Evolutionary conservation across 1,140 invertebrate genomes (phyloP).

Genomic region (Ptiloglossa arizonensis): DNA sequence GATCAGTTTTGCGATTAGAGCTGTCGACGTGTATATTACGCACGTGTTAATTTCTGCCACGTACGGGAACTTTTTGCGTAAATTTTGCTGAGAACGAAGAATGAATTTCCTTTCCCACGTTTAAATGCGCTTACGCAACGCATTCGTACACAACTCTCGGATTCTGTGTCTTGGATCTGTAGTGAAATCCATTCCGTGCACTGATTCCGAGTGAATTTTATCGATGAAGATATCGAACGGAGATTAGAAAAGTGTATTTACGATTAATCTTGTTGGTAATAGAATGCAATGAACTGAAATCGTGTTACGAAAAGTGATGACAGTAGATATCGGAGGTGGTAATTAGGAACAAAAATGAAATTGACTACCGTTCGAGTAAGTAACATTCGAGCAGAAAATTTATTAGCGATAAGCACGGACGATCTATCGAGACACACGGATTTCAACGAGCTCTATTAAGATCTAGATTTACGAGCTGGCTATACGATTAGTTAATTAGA

Average conservation of each 20-base stretch:
- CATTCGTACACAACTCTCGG: no score
- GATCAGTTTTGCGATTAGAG: no score
- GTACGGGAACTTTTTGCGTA: no score
- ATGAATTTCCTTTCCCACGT: neutral
- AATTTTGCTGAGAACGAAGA: no score
- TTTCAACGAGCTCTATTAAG: no score
- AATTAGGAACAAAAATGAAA: neutral
- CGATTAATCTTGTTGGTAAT: neutral
- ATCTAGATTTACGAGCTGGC: no score
- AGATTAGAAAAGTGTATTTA: neutral
- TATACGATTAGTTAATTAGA: no score
- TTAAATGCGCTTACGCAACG: neutral
- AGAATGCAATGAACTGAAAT: neutral
- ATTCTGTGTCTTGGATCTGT: no score
- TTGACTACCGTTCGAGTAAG: neutral
- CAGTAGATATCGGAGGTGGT: no score
- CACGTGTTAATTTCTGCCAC: no score
- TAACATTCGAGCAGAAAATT: neutral
- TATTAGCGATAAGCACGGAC: neutral
- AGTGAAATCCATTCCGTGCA: neutral
- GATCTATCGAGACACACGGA: no score
- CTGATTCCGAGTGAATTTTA: neutral
- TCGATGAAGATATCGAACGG: neutral
- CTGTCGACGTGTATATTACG: no score
- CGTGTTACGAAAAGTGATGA: neutral